Conservation (phyloP, 2,113 vertebrate genomes). For the Brevimyrus niger region DNA sequence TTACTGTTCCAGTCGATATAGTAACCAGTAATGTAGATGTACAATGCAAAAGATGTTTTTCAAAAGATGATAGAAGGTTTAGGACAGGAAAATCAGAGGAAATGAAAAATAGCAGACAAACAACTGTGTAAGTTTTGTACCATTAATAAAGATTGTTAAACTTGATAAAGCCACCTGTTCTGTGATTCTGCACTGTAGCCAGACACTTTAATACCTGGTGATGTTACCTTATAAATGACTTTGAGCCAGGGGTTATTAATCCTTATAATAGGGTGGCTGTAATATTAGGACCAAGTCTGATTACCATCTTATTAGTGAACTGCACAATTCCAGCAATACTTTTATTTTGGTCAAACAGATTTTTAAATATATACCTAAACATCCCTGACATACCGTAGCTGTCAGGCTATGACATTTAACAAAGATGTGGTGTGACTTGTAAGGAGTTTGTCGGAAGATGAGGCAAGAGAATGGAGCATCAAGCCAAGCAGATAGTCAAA, state of each 20-base stretch:
- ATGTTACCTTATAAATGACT: neutral
- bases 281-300: neutral
- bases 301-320: neutral
- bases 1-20: neutral
- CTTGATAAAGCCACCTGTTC: neutral
- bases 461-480: neutral
- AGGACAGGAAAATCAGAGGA: neutral
- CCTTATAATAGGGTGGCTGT: neutral
- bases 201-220: neutral
- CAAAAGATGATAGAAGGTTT: neutral
- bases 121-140: neutral
- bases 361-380: neutral
- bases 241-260: slow-evolving; percentile 1
- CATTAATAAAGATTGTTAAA: neutral
- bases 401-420: neutral
- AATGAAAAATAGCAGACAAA: neutral
- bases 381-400: neutral
- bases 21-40: neutral
- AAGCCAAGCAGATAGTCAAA: neutral
- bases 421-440: neutral
- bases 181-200: neutral
- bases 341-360: neutral
- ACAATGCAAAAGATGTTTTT: neutral
- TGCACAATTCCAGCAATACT: neutral
- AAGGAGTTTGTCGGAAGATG: neutral